Evolutionary conservation across 2,113 vertebrate species (phyloP), one percentile per base, ranked within the genome.

Genomic region (human): DNA sequence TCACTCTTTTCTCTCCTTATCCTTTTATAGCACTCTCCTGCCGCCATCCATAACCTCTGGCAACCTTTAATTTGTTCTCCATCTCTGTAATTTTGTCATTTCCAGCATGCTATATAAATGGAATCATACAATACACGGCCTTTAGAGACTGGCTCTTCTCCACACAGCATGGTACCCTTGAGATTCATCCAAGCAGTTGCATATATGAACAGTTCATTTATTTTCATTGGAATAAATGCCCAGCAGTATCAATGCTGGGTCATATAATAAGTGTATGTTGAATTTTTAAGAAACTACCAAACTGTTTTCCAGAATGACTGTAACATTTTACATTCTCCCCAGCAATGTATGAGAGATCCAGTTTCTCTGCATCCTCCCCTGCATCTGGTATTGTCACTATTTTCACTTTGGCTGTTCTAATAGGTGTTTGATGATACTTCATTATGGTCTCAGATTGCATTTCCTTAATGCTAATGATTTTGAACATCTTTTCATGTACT

Each of bases 1-100:
- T 89, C 11, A 50, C 40, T 82, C n/a, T 59, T 79, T 14, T 52
- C 27, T 92, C 70, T 76, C 18, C 3, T 2, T 84, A 23, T 30
- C 83, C 40, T 88, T 89, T 92, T 79, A 82, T 59, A 79, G 12
- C 8, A n/a, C 22, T 27, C 38, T 32, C 2, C 66, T 73, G 14
- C 40, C 17, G 43, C 38, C 52, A 81, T 82, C 72, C 40, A 13
- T 82, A 89, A 79, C 80, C n/a, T 84, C 80, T 85, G 32, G 27
- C 61, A 78, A 48, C 50, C 30, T 59, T 78, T 95, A 84, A 79
- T 93, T 89, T 96, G 22, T 93, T 86, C 32, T 88, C 48, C 27
- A 20, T 66, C 61, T 94, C 83, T 80, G 23, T 90, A 88, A 90
- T 87, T 92, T 93, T 96, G 25, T 96, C 45, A 96, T 89, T 40